Percentiles rank a stretch among this genome's conserved stretches.
Evolutionary conservation across 2,113 vertebrate species (phyloP).

Genomic region (Pelecanus crispus): DNA sequence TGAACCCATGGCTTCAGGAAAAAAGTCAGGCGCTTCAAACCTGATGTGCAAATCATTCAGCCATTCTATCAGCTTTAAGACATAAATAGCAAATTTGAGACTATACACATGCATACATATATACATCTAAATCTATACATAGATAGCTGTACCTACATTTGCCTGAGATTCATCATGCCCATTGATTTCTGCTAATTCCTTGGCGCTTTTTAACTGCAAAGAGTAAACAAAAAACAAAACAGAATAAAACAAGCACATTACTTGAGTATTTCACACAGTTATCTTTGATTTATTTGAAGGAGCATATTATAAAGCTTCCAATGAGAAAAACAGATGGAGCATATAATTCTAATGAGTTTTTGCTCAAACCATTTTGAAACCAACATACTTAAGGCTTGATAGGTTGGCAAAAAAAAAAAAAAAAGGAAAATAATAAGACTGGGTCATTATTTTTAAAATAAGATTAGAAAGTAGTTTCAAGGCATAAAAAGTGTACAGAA

Average conservation of each 20-base stretch:
- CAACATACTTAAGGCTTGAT: constrained; percentile 61
- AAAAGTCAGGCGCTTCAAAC: background rate
- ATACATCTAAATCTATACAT: background rate
- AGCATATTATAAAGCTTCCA: constrained; percentile 64
- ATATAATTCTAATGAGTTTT: constrained; percentile 68
- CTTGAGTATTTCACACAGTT: constrained; percentile 53
- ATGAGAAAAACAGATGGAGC: constrained; percentile 66
- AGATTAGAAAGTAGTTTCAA: constrained; percentile 70
- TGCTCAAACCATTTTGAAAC: constrained; percentile 54
- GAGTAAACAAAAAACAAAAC: constrained; percentile 30
- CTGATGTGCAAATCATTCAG: background rate
- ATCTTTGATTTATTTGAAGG: constrained; percentile 65
- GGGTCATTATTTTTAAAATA: constrained; percentile 74
- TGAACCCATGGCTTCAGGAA: background rate
- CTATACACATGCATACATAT: background rate
- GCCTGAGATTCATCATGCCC: constrained; percentile 75
- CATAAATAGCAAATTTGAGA: background rate
- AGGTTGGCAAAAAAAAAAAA: constrained; percentile 23
- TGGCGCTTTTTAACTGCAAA: constrained; percentile 77
- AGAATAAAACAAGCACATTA: constrained; percentile 45
- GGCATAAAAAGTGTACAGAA: constrained; percentile 64
- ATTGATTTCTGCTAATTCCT: constrained; percentile 79
- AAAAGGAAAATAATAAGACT: constrained; percentile 18
- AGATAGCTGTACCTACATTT: constrained; percentile 72
- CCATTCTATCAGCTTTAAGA: background rate